Percentiles rank a stretch among this genome's conserved stretches.
Evolutionary conservation across 2,888 invertebrate species (phyloP).

Genomic region (Mongoloraphidia duomilia): DNA sequence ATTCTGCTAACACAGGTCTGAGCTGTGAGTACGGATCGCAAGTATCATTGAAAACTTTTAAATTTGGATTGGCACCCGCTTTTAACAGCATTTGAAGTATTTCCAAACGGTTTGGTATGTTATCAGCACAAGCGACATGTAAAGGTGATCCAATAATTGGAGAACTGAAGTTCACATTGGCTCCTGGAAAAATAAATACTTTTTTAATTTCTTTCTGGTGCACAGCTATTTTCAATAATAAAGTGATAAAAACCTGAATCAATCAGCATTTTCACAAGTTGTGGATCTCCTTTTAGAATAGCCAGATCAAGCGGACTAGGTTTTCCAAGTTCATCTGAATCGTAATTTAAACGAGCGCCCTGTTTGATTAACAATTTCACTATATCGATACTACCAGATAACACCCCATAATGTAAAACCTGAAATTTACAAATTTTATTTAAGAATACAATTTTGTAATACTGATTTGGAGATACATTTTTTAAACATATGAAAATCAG

Average conservation of each 20-base stretch:
- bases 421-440: constrained; percentile 5
- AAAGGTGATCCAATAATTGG: constrained; percentile 69
- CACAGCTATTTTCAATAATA: not conserved
- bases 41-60: constrained; percentile 60
- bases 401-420: constrained; percentile 74
- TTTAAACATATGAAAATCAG: not conserved
- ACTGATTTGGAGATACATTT: not conserved
- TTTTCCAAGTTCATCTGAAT: constrained; percentile 42
- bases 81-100: constrained; percentile 44
- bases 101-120: constrained; percentile 49
- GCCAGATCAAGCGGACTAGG: constrained; percentile 70
- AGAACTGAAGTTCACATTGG: constrained; percentile 64
- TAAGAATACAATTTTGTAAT: not conserved
- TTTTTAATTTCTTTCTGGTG: not conserved
- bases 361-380: constrained; percentile 68
- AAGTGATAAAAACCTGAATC: constrained; percentile 38
- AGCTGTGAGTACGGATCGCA: constrained; percentile 49
- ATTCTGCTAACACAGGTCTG: constrained; percentile 68
- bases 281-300: constrained; percentile 65
- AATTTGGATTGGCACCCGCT: constrained; percentile 60
- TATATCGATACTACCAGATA: constrained; percentile 59
- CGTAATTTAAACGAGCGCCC: constrained; percentile 59
- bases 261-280: constrained; percentile 54
- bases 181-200: constrained; percentile 36
- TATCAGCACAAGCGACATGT: constrained; percentile 71